Evolutionary conservation across 2,113 vertebrate genomes (phyloP).

Genomic region (Malaclemys terrapin): DNA sequence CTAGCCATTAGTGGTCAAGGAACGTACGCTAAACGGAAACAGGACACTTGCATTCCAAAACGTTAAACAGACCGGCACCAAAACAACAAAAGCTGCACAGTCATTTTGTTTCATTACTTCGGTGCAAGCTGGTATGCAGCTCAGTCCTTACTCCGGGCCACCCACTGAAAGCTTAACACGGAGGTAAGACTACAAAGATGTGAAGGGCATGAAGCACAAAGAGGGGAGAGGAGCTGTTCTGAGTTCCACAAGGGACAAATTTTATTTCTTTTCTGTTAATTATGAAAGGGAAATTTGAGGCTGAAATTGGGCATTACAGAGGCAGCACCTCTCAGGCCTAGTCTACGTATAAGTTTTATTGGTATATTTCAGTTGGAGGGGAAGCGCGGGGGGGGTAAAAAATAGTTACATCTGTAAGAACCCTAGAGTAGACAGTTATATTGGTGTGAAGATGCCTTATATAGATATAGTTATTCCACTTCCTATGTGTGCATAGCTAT

Average conservation of each 20-base stretch:
- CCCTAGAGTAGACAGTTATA: neutral
- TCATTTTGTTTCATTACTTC: neutral
- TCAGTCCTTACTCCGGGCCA: neutral
- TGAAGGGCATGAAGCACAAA: neutral
- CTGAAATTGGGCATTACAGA: neutral
- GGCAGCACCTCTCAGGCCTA: neutral
- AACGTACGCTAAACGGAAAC: neutral
- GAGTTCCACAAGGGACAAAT: neutral
- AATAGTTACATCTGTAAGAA: neutral
- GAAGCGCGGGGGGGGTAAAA: no score
- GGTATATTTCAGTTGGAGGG: neutral
- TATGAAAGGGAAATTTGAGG: neutral
- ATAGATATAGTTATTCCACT: neutral
- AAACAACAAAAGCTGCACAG: neutral
- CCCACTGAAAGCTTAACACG: fast-evolving
- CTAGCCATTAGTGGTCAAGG: fast-evolving
- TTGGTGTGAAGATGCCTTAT: neutral
- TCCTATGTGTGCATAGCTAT: neutral
- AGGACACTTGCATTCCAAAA: neutral
- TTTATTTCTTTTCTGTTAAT: neutral
- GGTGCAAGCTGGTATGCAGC: no score
- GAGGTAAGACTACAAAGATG: fast-evolving
- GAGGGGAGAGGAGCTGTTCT: neutral
- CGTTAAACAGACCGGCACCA: neutral
- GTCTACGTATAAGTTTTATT: neutral